Conservation (phyloP, 2,797 vertebrate genomes). For the Valencia hispanica region DNA sequence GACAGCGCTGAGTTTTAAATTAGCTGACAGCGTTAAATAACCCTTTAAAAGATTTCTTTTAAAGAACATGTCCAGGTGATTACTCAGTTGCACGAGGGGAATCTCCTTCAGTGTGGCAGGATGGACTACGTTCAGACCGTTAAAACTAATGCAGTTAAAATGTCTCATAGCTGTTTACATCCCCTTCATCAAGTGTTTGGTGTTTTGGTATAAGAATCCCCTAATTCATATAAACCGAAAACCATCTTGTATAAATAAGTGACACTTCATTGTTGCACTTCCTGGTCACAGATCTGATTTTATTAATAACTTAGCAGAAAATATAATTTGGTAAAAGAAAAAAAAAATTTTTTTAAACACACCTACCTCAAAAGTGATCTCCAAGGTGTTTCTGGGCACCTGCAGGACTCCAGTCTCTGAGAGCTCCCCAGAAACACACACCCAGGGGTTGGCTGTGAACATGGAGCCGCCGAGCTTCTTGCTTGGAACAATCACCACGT, state of each 20-base stretch:
- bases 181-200: no score
- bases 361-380: conserved; percentile 99
- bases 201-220: background rate
- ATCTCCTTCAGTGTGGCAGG: no score
- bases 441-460: conserved; percentile 99
- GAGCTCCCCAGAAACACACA: conserved; percentile 96
- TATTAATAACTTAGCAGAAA: background rate
- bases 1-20: no score
- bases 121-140: background rate
- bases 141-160: background rate
- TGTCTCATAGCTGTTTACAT: no score
- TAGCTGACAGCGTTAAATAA: no score
- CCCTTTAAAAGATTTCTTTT: no score
- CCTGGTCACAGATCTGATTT: background rate
- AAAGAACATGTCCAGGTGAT: no score
- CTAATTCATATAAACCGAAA: background rate
- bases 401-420: conserved; percentile 96
- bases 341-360: no score
- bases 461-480: conserved; percentile 98
- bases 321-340: no score
- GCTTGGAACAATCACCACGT: conserved; percentile 93
- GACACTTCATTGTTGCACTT: background rate
- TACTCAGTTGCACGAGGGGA: no score
- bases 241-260: background rate
- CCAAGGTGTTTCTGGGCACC: conserved; percentile 92